Evolutionary conservation across 1,140 invertebrate genomes (phyloP).

Genomic region (Micrasema longulum): DNA sequence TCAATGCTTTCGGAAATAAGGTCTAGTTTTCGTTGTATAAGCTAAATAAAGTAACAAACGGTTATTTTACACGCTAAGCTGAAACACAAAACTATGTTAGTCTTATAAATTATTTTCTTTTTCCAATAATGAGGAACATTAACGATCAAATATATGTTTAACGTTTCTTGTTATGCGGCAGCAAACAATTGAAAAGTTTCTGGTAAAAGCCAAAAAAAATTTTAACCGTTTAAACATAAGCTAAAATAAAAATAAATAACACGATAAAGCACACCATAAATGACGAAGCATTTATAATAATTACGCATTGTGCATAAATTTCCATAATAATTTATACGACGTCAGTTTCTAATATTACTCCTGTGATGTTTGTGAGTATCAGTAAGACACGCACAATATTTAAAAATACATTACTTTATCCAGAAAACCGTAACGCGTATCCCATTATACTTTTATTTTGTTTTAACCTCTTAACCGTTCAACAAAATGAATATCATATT

Average conservation of each 20-base stretch:
- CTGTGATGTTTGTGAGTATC: conserved; percentile 12
- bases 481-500: conserved; percentile 38
- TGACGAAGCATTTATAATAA: not conserved
- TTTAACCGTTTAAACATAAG: too few relatives aligned
- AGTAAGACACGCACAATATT: conserved; percentile 22
- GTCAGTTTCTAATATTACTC: not conserved
- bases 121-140: conserved; percentile 12
- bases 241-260: not conserved
- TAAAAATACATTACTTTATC: conserved; percentile 32
- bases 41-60: conserved; percentile 1
- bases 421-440: conserved; percentile 27
- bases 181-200: not conserved
- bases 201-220: not conserved
- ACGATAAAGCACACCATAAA: not conserved
- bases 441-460: conserved; percentile 42
- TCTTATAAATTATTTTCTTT: conserved; percentile 7
- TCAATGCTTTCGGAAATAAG: not conserved
- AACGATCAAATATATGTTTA: not conserved
- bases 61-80: conserved; percentile 7
- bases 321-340: conserved; percentile 3
- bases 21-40: too few relatives aligned
- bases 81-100: not conserved
- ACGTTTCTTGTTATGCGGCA: not conserved
- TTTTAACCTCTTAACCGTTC: conserved; percentile 34
- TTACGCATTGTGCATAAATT: not conserved